These are phyloP conservation scores for Eupithecia pulchellata DNA, from an alignment of 2,888 invertebrate species.

Conservation along the genomic window DNA sequence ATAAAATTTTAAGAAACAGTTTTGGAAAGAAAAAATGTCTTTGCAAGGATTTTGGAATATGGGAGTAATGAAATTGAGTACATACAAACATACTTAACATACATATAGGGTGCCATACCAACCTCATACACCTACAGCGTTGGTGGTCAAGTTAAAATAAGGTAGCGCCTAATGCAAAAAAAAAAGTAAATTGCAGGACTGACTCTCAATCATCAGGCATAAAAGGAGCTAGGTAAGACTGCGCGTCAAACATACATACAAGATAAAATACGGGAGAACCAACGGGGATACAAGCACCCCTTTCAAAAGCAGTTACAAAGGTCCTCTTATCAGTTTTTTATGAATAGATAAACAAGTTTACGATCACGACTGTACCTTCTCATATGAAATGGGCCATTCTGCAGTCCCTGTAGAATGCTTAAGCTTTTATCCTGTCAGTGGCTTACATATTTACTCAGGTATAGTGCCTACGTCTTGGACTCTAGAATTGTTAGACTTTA, in stretches of 20 bases:
- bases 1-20: too few relatives aligned
- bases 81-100: too few relatives aligned
- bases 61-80: too few relatives aligned
- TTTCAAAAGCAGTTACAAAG: not conserved
- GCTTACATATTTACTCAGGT: slow-evolving; percentile 55
- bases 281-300: not conserved
- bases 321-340: slow-evolving; percentile 5
- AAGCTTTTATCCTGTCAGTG: slow-evolving; percentile 66
- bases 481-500: slow-evolving; percentile 11
- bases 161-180: not conserved
- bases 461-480: slow-evolving; percentile 16
- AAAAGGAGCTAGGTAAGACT: not conserved
- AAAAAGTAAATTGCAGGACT: not conserved
- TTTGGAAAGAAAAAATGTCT: too few relatives aligned
- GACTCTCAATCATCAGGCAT: not conserved
- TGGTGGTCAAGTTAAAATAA: too few relatives aligned
- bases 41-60: too few relatives aligned
- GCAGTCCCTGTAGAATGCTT: slow-evolving; percentile 56
- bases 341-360: slow-evolving; percentile 34
- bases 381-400: slow-evolving; percentile 55
- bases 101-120: too few relatives aligned
- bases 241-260: not conserved
- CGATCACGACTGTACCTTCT: slow-evolving; percentile 54
- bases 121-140: too few relatives aligned
- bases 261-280: not conserved